A percentile compares a stretch with the other conserved stretches of the same genome.
Evolutionary conservation across 2,888 invertebrate species (phyloP).

Genomic region (Mechanitis mazaeus): DNA sequence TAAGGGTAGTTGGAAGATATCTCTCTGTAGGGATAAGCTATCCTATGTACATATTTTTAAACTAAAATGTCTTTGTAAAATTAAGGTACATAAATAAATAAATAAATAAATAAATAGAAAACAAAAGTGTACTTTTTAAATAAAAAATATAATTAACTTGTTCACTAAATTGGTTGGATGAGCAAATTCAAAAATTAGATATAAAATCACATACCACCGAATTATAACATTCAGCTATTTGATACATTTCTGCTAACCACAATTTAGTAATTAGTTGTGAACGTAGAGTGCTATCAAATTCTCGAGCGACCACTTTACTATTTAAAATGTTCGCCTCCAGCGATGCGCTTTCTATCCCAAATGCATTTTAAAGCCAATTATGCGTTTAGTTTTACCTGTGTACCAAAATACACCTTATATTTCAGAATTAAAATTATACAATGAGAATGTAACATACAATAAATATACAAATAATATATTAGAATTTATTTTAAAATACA

Average conservation of each 20-base stretch:
- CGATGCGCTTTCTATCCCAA: slow-evolving; percentile 1
- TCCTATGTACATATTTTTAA: too few relatives aligned
- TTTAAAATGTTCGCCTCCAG: slow-evolving; percentile 1
- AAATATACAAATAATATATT: neutral
- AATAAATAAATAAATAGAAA: neutral
- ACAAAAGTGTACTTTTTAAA: neutral
- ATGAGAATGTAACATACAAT: neutral
- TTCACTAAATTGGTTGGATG: too few relatives aligned
- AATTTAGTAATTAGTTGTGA: slow-evolving; percentile 2
- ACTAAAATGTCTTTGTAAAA: too few relatives aligned
- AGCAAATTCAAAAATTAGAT: slow-evolving; percentile 3
- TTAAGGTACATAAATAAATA: too few relatives aligned
- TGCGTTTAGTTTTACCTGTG: neutral
- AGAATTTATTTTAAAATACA: too few relatives aligned
- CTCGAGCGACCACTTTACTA: slow-evolving; percentile 3
- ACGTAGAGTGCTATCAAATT: slow-evolving; percentile 3
- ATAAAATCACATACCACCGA: neutral
- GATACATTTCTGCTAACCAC: too few relatives aligned
- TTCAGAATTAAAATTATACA: neutral
- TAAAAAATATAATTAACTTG: neutral
- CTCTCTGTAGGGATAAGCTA: too few relatives aligned
- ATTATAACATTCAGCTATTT: too few relatives aligned
- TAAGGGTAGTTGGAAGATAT: too few relatives aligned
- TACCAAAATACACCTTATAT: neutral
- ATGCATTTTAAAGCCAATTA: slow-evolving; percentile 3